Evolutionary conservation across 2,797 vertebrate species (phyloP).

Genomic region (Intellagama lesueurii): DNA sequence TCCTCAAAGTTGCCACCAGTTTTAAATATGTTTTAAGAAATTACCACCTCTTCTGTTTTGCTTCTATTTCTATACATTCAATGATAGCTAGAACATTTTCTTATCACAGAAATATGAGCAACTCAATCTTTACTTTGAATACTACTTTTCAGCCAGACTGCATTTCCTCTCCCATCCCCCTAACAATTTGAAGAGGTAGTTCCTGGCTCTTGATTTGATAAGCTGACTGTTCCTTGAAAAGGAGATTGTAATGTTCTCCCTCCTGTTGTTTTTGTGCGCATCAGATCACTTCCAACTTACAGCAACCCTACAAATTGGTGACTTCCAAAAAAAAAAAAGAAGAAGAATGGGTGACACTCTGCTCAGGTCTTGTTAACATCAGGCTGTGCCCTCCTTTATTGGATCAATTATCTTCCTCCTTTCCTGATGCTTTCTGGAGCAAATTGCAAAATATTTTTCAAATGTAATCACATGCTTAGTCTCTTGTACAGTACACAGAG

Average conservation of each 20-base stretch:
- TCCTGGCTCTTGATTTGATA: not conserved
- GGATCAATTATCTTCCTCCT: no score
- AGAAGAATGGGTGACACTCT: no score
- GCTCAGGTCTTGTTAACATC: no score
- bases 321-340: no score
- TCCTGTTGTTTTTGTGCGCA: not conserved
- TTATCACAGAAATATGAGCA: not conserved
- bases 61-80: not conserved
- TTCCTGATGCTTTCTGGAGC: no score
- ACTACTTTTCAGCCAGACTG: not conserved
- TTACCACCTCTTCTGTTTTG: not conserved
- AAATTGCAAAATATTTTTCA: no score
- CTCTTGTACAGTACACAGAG: no score
- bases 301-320: no score
- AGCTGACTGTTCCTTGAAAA: no score
- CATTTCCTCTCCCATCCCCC: not conserved
- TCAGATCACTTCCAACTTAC: no score
- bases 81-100: not conserved
- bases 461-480: no score
- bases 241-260: no score
- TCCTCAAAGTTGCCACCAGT: not conserved
- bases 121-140: not conserved
- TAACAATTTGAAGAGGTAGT: not conserved
- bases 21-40: slow-evolving; percentile 1
- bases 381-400: not conserved